These are phyloP conservation scores for Polyommatus iphigenia DNA, from an alignment of 2,888 invertebrate genomes.

Conservation along the genomic window DNA sequence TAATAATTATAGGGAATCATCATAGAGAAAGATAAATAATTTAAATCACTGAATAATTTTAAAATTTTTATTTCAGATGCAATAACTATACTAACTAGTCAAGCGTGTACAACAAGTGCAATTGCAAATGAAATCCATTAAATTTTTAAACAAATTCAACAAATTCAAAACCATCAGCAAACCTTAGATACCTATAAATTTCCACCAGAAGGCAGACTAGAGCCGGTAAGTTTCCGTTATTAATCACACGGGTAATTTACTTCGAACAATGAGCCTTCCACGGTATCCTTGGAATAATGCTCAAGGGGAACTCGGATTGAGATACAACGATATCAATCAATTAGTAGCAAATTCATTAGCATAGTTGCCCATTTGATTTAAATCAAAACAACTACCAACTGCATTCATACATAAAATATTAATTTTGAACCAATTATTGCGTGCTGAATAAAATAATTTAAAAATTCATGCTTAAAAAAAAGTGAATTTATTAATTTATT, in stretches of 20 bases:
- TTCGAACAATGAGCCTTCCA: slow-evolving; percentile 54
- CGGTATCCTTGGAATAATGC: slow-evolving; percentile 44
- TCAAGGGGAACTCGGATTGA: slow-evolving; percentile 43
- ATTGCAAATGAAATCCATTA: too few relatives aligned
- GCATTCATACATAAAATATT: slow-evolving; percentile 9
- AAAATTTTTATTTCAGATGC: too few relatives aligned
- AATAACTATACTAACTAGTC: too few relatives aligned
- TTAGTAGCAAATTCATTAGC: slow-evolving; percentile 24
- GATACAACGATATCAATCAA: slow-evolving; percentile 29
- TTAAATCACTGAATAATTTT: too few relatives aligned
- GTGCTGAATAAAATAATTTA: not conserved
- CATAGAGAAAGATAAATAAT: too few relatives aligned
- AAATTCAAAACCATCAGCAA: too few relatives aligned
- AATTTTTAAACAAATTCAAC: too few relatives aligned
- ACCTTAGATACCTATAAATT: not conserved
- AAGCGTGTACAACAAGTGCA: too few relatives aligned
- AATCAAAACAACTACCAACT: slow-evolving; percentile 3
- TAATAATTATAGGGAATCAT: too few relatives aligned
- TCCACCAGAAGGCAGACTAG: slow-evolving; percentile 42
- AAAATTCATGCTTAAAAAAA: not conserved
- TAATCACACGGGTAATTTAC: slow-evolving; percentile 69
- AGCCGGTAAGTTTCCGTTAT: slow-evolving; percentile 62
- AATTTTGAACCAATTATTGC: slow-evolving; percentile 2
- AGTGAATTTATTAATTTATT: not conserved
- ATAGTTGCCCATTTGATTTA: slow-evolving; percentile 18